A percentile compares a stretch with the other conserved stretches of the same genome.
These are phyloP conservation scores for Epinephelus awoara DNA, from an alignment of 2,797 vertebrate species.

Conservation along the genomic window DNA sequence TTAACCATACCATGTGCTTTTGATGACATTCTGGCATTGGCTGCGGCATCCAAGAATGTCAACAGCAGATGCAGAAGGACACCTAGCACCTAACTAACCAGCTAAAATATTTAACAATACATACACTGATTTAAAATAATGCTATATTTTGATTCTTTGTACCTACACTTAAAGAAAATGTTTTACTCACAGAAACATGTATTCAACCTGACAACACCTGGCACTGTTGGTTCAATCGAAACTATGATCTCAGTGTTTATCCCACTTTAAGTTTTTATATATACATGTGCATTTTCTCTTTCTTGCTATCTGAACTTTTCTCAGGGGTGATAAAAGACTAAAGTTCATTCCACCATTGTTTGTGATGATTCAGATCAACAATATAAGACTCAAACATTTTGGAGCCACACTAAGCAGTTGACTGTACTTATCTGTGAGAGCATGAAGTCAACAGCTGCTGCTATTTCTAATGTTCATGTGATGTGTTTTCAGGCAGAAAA, in stretches of 20 bases:
- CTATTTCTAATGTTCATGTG: conserved; percentile 65
- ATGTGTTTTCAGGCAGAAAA: conserved; percentile 71
- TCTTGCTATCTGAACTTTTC: not conserved
- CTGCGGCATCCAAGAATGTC: no score
- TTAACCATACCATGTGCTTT: no score
- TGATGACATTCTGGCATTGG: no score
- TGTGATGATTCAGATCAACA: conserved; percentile 23
- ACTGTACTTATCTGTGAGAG: conserved; percentile 56
- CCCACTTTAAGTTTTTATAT: not conserved
- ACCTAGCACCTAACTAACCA: no score
- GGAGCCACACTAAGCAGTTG: conserved; percentile 28
- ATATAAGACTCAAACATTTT: conserved; percentile 7
- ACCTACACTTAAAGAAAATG: no score
- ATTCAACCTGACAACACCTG: no score
- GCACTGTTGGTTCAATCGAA: not conserved
- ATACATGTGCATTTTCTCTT: not conserved
- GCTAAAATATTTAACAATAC: no score
- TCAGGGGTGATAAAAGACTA: not conserved
- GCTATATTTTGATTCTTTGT: no score
- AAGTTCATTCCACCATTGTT: conserved; percentile 7
- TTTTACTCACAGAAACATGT: no score
- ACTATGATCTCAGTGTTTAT: not conserved
- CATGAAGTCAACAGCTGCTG: conserved; percentile 72
- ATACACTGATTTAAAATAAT: not conserved
- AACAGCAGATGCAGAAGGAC: no score